Base-by-base conservation (phyloP, 2,888 invertebrate species). In the Noctua comes region DNA sequence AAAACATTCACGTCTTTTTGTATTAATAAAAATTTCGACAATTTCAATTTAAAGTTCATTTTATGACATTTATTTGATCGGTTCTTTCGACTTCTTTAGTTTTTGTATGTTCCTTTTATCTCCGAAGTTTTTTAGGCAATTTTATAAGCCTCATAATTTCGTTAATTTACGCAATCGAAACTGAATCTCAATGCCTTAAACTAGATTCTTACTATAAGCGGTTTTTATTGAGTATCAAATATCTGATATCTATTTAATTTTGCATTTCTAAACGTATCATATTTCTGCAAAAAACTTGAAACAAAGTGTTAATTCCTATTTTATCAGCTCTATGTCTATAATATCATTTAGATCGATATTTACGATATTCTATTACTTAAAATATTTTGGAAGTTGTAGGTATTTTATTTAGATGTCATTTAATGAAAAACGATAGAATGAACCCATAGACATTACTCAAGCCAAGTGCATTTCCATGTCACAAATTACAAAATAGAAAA, bases 11-110 rank as follows among this genome's bases (percentile, higher is more conserved):
- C 73, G 65, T 77, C 83, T 87, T 88, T 89, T 89, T 89, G 70
- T 89, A 68, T 82, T 84, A 70, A 86, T 89, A 89, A 88, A 89
- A 89, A 90, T 90, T 90, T 90, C 88, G 90, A 88, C 88, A 88
- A 89, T 89, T 89, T 79, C 70, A 75, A 84, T 86, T 83, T 86
- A 88, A 89, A 88, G 88, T 87, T 87, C 87, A 85, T 71, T 83
- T 87, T 83, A 83, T 84, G 88, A 87, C 89, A 87, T 88, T 89
- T 88, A 87, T 88, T 86, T 86, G 83, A 82, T 80, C 65, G n/a
- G 43, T 68, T 71, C 69, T 74, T 68, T 71, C 40, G 68, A 40
- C 31, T 57, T 79, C 13, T 76, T 85, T 84, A 70, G 46, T 80
- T 78, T 78, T 77, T 13, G 65, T 75, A 85, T 76, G 68, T 24